Evolutionary conservation across 2,113 vertebrate species (phyloP).

Genomic region (Recurvirostra avosetta): DNA sequence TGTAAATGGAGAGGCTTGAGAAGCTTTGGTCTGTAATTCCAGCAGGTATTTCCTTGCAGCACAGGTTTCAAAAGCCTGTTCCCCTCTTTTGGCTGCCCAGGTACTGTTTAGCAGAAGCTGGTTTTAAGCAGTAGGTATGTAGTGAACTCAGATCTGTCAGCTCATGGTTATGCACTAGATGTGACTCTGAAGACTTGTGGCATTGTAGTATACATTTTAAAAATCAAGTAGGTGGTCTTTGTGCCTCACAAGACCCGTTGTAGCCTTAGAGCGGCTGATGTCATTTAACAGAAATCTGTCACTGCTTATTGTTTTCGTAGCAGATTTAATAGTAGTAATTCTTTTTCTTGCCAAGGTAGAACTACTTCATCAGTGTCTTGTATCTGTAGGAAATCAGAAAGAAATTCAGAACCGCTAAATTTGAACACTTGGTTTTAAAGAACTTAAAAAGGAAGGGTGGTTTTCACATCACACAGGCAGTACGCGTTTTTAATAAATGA

Average conservation of each 20-base stretch:
- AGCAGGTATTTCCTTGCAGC: neutral
- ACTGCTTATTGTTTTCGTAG: neutral
- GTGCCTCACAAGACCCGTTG: neutral
- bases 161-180: neutral
- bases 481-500: neutral
- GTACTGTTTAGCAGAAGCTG: neutral
- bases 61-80: neutral
- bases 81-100: neutral
- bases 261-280: neutral
- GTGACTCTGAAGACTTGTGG: neutral
- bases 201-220: neutral
- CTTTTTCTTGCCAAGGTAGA: neutral
- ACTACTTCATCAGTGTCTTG: neutral
- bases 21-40: neutral
- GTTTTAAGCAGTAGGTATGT: neutral
- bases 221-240: neutral
- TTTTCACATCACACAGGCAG: neutral
- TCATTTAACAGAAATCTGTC: neutral
- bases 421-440: neutral
- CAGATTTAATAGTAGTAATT: neutral
- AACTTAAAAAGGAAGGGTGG: neutral
- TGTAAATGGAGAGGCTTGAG: neutral
- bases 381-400: neutral
- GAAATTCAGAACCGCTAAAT: neutral
- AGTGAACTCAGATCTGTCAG: neutral